Conservation (phyloP, 2,113 vertebrate species). For the Petrocephalus zakoni region DNA sequence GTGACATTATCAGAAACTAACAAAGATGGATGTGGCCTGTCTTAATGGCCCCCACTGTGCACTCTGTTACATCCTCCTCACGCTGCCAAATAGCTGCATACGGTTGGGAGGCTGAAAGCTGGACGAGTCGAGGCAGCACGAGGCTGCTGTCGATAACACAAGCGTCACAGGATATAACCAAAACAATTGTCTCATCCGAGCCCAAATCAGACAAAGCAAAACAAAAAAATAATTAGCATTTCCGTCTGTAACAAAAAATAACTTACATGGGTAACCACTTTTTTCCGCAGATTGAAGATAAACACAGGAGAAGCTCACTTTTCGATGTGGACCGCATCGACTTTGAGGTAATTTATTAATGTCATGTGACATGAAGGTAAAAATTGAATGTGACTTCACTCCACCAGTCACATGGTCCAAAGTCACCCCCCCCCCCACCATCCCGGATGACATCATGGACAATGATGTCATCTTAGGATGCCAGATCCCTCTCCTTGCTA, state of each 20-base stretch:
- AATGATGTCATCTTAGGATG: slow-evolving; percentile 43
- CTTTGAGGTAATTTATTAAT: slow-evolving; percentile 32
- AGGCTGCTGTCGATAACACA: slow-evolving; percentile 33
- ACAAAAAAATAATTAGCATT: not conserved
- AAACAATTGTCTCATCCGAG: slow-evolving; percentile 32
- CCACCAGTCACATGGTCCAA: slow-evolving; percentile 36
- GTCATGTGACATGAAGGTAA: slow-evolving; percentile 17
- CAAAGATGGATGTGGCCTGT: slow-evolving; percentile 41
- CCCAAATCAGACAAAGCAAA: slow-evolving; percentile 12
- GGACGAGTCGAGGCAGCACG: not conserved
- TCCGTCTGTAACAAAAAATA: slow-evolving; percentile 14
- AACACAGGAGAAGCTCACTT: not conserved
- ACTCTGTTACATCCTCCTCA: slow-evolving; percentile 26
- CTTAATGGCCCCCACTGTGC: slow-evolving; percentile 30
- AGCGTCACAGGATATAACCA: slow-evolving; percentile 39
- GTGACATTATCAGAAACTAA: slow-evolving; percentile 43
- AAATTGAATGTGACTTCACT: slow-evolving; percentile 36
- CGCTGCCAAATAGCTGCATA: slow-evolving; percentile 15
- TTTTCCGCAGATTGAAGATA: slow-evolving; percentile 24
- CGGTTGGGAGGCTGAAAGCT: not conserved
- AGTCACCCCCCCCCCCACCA: slow-evolving; percentile 34
- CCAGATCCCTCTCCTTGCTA: slow-evolving; percentile 27
- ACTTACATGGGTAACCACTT: slow-evolving; percentile 29
- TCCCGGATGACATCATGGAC: slow-evolving; percentile 44
- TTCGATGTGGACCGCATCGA: slow-evolving; percentile 17